These are phyloP conservation scores for Calidris pugnax DNA, from an alignment of 2,113 vertebrate species.

Conservation along the genomic window DNA sequence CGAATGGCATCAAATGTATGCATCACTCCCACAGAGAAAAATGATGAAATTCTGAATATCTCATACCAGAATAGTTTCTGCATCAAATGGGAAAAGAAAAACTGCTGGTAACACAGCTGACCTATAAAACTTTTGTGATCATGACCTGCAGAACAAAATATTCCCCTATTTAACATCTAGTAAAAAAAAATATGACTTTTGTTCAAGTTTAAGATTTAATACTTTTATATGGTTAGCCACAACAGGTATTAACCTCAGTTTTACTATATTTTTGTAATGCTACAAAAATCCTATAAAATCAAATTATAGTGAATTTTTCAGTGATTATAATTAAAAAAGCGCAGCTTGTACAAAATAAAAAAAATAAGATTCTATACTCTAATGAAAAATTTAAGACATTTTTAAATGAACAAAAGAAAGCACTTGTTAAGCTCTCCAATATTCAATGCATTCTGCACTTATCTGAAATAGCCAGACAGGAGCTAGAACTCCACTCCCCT, in stretches of 20 bases:
- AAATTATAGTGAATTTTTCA: conserved; percentile 79
- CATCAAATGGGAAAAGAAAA: conserved; percentile 52
- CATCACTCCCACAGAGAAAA: conserved; percentile 63
- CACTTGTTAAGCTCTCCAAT: conserved; percentile 76
- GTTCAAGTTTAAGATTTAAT: conserved; percentile 80
- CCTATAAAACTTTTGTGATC: conserved; percentile 51
- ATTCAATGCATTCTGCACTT: conserved; percentile 73
- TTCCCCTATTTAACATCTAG: conserved; percentile 58
- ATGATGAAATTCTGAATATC: conserved; percentile 35
- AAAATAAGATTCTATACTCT: conserved; percentile 79
- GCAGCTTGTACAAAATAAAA: conserved; percentile 82
- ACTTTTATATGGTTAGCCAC: conserved; percentile 81
- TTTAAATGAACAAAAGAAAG: conserved; percentile 79
- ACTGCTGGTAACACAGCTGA: conserved; percentile 64
- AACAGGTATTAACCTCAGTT: conserved; percentile 78
- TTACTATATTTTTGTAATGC: conserved; percentile 78
- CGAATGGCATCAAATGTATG: conserved; percentile 58
- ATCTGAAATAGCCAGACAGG: conserved; percentile 73
- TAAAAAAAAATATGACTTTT: conserved; percentile 69
- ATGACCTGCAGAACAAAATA: conserved; percentile 59
- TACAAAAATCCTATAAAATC: conserved; percentile 83
- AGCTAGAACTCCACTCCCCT: conserved; percentile 64
- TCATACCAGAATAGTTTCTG: conserved; percentile 56
- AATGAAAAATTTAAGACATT: conserved; percentile 79
- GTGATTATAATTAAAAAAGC: conserved; percentile 83